A percentile compares a stretch with the other conserved stretches of the same genome.
phyloP scores from a whole-genome alignment of 2,113 vertebrate genomes.

The Coptodon rendalli region DNA sequence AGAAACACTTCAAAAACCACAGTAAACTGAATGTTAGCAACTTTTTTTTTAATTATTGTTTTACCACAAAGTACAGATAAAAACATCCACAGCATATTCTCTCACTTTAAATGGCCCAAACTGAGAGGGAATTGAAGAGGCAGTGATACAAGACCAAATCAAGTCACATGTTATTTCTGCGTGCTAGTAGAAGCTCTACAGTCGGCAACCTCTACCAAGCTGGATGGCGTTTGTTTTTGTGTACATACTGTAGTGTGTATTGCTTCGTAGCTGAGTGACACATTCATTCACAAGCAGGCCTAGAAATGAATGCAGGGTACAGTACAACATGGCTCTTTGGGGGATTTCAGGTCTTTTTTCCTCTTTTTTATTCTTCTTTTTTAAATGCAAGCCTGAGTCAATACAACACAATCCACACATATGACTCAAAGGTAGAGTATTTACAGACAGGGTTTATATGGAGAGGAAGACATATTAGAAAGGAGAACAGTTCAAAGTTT shows the following conservation, averaged over 20 bases:
- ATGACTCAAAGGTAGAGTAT: slow-evolving; percentile 59
- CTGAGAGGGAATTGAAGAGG: slow-evolving; percentile 37
- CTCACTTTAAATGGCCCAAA: slow-evolving; percentile 37
- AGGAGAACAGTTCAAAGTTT: slow-evolving; percentile 39
- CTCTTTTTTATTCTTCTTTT: not conserved
- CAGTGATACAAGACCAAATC: slow-evolving; percentile 49
- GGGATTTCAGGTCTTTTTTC: slow-evolving; percentile 23
- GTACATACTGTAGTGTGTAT: slow-evolving; percentile 49
- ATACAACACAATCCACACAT: slow-evolving; percentile 70
- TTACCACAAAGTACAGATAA: slow-evolving; percentile 69
- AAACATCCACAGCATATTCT: slow-evolving; percentile 62
- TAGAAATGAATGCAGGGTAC: slow-evolving; percentile 60
- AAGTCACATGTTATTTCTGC: slow-evolving; percentile 36
- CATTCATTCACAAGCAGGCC: slow-evolving; percentile 72
- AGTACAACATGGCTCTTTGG: slow-evolving; percentile 56
- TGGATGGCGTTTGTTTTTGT: slow-evolving; percentile 30
- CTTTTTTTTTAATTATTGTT: slow-evolving; percentile 53
- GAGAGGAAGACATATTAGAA: slow-evolving; percentile 66
- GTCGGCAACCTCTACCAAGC: slow-evolving; percentile 43
- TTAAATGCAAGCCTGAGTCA: slow-evolving; percentile 64
- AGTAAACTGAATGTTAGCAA: slow-evolving; percentile 29
- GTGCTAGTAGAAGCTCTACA: slow-evolving; percentile 39
- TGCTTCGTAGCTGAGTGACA: slow-evolving; percentile 68
- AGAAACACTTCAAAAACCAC: not conserved
- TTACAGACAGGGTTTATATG: slow-evolving; percentile 62